phyloP scores from a whole-genome alignment of 1,140 invertebrate species.

The Pomacea maculata region DNA sequence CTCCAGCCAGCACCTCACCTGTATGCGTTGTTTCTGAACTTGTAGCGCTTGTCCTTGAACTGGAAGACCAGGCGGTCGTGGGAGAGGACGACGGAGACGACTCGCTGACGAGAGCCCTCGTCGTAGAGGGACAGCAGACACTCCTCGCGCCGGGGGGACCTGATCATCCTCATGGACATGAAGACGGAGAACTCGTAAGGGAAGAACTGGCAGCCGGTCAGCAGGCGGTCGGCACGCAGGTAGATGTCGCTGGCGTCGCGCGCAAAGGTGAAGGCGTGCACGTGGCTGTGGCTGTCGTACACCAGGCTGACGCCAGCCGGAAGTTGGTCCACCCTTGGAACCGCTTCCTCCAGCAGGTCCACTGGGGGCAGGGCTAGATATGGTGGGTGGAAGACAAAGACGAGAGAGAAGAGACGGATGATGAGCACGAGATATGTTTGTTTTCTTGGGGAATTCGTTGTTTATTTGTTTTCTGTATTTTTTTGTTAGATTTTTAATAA shows the following conservation, averaged over 20 bases:
- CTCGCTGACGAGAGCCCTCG: conserved; percentile 9
- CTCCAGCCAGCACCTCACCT: not conserved
- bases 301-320: conserved; percentile 52
- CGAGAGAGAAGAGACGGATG: not conserved
- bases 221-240: conserved; percentile 40
- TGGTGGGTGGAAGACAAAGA: not conserved
- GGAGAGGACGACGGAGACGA: conserved; percentile 45
- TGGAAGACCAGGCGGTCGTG: conserved; percentile 47
- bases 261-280: conserved; percentile 51
- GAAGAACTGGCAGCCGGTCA: conserved; percentile 49
- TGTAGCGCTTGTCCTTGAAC: conserved; percentile 47
- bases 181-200: conserved; percentile 61
- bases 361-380: conserved; percentile 23
- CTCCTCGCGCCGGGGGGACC: conserved; percentile 33
- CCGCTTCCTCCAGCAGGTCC: conserved; percentile 46
- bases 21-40: conserved; percentile 38
- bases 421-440: not conserved
- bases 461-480: too few species aligned
- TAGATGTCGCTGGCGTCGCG: conserved; percentile 36
- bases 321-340: conserved; percentile 42
- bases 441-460: too few species aligned
- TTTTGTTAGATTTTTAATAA: too few species aligned
- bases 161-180: conserved; percentile 46
- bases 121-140: conserved; percentile 48
- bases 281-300: conserved; percentile 50